Evolutionary conservation across 2,888 invertebrate species (phyloP).

Genomic region (Pherbina coryleti): DNA sequence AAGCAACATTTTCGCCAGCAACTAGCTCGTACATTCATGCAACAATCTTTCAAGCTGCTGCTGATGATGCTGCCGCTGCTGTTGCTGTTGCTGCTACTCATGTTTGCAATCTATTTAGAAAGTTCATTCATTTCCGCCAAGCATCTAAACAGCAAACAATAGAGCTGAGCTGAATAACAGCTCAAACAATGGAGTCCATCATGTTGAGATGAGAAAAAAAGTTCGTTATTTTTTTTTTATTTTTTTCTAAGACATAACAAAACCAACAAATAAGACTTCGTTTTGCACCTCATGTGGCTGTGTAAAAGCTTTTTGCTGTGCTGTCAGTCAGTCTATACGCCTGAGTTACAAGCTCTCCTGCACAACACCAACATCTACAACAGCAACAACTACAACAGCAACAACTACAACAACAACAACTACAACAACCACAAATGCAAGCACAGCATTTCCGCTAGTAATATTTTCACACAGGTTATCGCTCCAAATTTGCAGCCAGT

Average conservation of each 20-base stretch:
- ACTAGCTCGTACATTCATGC: not conserved
- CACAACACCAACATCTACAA: too few species aligned
- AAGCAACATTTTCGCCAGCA: not conserved
- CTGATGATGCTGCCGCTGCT: constrained; percentile 6
- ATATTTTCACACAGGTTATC: too few species aligned
- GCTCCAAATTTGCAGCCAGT: too few species aligned
- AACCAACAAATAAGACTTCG: not conserved
- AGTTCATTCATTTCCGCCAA: constrained; percentile 25
- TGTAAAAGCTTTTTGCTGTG: not conserved
- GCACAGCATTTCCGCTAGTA: too few species aligned
- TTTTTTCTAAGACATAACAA: not conserved
- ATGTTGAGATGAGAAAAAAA: not conserved
- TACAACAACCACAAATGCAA: too few species aligned
- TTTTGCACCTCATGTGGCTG: not conserved
- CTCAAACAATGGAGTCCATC: not conserved
- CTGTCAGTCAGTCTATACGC: not conserved
- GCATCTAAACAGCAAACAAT: not conserved
- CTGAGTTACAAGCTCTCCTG: too few species aligned
- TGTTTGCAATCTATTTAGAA: constrained; percentile 11
- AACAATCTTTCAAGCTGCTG: not conserved
- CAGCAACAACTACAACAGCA: too few species aligned
- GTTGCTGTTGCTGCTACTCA: not conserved
- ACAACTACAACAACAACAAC: too few species aligned
- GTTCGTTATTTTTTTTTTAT: not conserved
- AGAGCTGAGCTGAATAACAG: not conserved